These are phyloP conservation scores for Pogonomyrmex californicus DNA, from an alignment of 1,140 invertebrate species.

Conservation along the genomic window DNA sequence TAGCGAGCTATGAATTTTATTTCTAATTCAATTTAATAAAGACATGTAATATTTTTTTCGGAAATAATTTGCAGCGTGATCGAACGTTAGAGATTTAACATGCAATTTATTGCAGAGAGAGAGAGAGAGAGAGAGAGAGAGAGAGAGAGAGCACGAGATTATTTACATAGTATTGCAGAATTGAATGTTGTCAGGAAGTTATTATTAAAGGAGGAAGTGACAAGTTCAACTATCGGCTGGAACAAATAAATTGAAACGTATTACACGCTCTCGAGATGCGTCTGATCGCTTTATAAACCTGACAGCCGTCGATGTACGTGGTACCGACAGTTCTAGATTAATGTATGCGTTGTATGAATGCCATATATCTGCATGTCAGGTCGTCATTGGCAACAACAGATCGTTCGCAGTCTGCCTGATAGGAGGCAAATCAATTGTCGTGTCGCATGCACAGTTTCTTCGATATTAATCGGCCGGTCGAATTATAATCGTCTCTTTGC, in stretches of 20 bases:
- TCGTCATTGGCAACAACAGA: conserved; percentile 21
- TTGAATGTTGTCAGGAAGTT: neutral
- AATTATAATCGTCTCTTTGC: neutral
- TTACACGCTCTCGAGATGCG: neutral
- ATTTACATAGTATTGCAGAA: conserved; percentile 5
- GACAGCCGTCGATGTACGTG: conserved; percentile 23
- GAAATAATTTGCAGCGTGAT: neutral
- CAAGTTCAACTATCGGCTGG: neutral
- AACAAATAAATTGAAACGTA: conserved; percentile 22
- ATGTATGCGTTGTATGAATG: conserved; percentile 28
- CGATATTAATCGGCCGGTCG: conserved; percentile 8
- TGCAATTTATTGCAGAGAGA: neutral
- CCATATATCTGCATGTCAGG: conserved; percentile 39
- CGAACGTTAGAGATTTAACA: neutral
- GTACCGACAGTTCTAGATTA: conserved; percentile 36
- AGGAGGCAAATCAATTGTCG: conserved; percentile 20
- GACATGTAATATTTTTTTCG: neutral
- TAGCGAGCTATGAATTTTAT: neutral
- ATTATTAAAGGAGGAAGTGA: neutral
- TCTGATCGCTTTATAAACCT: conserved; percentile 23
- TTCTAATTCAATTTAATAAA: neutral
- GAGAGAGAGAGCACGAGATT: no score
- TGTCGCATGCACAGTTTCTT: conserved; percentile 14
- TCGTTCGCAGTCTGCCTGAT: conserved; percentile 1
- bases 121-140: no score